Evolutionary conservation across 2,888 invertebrate species (phyloP), one percentile per base, ranked within the genome.

Genomic region (Sturmia bella): DNA sequence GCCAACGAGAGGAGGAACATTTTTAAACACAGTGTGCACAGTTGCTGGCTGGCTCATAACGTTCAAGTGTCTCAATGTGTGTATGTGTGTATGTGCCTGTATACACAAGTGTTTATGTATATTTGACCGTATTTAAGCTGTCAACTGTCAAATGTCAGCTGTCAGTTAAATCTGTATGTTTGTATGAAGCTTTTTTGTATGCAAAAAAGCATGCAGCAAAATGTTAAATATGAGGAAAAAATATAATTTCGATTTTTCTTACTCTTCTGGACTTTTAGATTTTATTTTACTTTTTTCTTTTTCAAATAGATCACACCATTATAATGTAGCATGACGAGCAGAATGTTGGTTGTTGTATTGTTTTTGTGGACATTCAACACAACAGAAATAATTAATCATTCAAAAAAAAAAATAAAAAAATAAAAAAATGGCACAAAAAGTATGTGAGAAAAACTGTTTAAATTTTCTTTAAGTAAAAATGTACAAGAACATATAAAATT

Each of bases 141-240:
- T 84, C 84, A 84, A 80, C 82, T 84, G 84, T 80, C 82, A 84
- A 84, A 84, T 84, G 84, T 84, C 84, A 84, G 83, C 84, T 83
- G 80, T 84, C 84, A 80, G 80, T 79, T 83, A 70, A 68, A 74
- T 66, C 69, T 68, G 66, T 72, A 66, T 48, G 57, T 52, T 72
- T 52, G 54, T n/a, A 54, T 70, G 61, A 61, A 27, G 50, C 61
- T 48, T 72, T 52, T 50, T 59, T n/a, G 32, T 45, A 41, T 72
- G 61, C 52, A 52, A 48, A 59, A 57, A 21, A 68, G 45, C 19
- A 21, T 61, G 45, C 19, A 64, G 12, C 12, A 43, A n/a, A 39
- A 27, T 15, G 32, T 24, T 37, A 39, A 57, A 57, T 48, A 70
- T 54, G 9, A 48, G 19, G 37, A 50, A 61, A 72, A 50, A 48